phyloP scores from a whole-genome alignment of 2,797 vertebrate genomes.

The Tokudaia tokunoshimensis region DNA sequence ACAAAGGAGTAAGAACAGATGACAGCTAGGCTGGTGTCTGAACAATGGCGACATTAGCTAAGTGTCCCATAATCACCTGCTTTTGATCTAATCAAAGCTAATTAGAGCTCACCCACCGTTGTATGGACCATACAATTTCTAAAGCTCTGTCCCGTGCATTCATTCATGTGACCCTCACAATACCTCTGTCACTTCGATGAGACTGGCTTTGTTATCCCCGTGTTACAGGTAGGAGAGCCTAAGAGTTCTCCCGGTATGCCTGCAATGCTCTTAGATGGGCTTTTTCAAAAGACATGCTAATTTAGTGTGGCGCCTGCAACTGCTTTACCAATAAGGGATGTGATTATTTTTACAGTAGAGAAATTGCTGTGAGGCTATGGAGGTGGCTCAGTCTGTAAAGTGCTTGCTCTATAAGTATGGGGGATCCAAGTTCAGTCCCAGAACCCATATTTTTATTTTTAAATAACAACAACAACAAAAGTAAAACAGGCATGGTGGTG shows the following conservation, averaged over 20 bases:
- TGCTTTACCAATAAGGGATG: conserved; percentile 9
- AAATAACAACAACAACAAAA: background rate
- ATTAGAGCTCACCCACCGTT: background rate
- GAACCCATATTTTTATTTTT: background rate
- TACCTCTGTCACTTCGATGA: background rate
- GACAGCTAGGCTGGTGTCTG: background rate
- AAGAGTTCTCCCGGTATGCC: background rate
- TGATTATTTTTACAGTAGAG: conserved; percentile 11
- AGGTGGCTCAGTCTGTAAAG: background rate
- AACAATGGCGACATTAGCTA: background rate
- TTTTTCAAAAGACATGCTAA: background rate
- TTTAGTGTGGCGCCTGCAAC: background rate
- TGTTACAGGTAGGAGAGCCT: background rate
- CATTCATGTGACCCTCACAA: background rate
- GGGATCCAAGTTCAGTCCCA: background rate
- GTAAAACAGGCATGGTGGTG: background rate
- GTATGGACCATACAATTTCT: background rate
- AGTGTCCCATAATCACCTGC: background rate
- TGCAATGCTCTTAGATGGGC: background rate
- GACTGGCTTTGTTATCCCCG: background rate
- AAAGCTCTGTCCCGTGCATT: background rate
- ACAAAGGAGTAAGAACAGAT: background rate
- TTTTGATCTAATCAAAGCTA: background rate
- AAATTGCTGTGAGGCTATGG: background rate
- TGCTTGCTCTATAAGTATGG: background rate